A percentile compares a stretch with the other conserved stretches of the same genome.
phyloP scores from a whole-genome alignment of 2,888 invertebrate species.

The Drosophila pegasa region DNA sequence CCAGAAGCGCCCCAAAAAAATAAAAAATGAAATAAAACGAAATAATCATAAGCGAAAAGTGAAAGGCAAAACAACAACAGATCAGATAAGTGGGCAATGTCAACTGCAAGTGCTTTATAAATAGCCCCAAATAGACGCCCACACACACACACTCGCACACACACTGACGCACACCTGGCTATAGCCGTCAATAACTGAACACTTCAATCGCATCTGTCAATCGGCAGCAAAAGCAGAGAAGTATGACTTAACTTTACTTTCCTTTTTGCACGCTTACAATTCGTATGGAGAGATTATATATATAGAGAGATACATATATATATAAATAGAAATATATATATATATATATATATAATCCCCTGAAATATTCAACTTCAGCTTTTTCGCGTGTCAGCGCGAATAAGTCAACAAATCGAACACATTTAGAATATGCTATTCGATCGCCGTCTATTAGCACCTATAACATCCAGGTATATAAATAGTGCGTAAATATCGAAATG shows the following conservation, averaged over 20 bases:
- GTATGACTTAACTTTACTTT: constrained; percentile 43
- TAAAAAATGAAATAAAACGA: constrained; percentile 19
- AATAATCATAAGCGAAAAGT: constrained; percentile 47
- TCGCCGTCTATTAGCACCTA: constrained; percentile 32
- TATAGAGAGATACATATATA: constrained; percentile 2
- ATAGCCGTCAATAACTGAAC: constrained; percentile 8
- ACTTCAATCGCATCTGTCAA: constrained; percentile 29
- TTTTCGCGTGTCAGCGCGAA: constrained; percentile 47
- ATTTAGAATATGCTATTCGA: constrained; percentile 25
- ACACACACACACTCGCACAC: constrained; percentile 4
- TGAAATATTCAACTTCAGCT: not conserved
- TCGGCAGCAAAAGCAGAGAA: constrained; percentile 26
- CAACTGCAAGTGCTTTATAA: constrained; percentile 58
- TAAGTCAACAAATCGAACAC: constrained; percentile 38
- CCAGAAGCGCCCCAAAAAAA: constrained; percentile 18
- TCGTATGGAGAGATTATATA: too few species aligned
- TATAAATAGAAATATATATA: too few species aligned
- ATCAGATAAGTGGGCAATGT: constrained; percentile 52
- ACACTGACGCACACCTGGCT: not conserved
- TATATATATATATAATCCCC: not conserved
- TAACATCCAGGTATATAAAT: constrained; percentile 1
- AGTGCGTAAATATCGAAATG: constrained; percentile 4
- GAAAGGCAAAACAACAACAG: constrained; percentile 39
- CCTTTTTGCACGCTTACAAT: constrained; percentile 16
- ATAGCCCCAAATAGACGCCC: constrained; percentile 43